phyloP scores from a whole-genome alignment of 2,113 vertebrate species.

The Pimephales promelas region DNA sequence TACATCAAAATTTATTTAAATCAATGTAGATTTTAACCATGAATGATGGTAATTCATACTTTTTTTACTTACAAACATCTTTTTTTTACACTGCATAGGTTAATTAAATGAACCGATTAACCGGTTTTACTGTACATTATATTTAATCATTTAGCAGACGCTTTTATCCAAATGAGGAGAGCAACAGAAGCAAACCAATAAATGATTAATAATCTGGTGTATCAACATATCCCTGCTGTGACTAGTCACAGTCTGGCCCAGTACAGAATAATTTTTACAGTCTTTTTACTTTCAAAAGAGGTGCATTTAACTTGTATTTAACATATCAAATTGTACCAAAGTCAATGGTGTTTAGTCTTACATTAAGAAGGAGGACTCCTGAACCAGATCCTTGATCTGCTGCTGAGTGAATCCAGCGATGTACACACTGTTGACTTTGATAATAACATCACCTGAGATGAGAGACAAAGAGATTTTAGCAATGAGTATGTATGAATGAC shows the following conservation, averaged over 20 bases:
- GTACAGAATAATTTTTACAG: background rate
- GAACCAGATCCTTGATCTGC: conserved; percentile 80
- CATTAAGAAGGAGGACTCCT: conserved; percentile 77
- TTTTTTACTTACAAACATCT: background rate
- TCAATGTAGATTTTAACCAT: background rate
- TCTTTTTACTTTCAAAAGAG: background rate
- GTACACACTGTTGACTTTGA: conserved; percentile 75
- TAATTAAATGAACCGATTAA: background rate
- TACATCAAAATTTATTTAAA: background rate
- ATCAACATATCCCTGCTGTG: no score
- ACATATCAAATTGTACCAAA: background rate
- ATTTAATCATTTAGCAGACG: no score
- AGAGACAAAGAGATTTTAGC: conserved; percentile 20
- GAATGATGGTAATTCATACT: background rate
- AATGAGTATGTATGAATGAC: background rate
- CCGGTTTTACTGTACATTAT: background rate
- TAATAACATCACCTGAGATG: conserved; percentile 79
- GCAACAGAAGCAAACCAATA: no score
- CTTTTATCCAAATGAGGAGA: no score
- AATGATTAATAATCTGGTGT: no score
- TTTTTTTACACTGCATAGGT: no score
- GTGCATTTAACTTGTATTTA: background rate
- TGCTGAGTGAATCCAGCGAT: conserved; percentile 75
- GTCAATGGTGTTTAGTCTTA: conserved; percentile 57
- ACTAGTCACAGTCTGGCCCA: no score